Evolutionary conservation across 2,113 vertebrate genomes (phyloP).

Genomic region (Hippocampus comes): DNA sequence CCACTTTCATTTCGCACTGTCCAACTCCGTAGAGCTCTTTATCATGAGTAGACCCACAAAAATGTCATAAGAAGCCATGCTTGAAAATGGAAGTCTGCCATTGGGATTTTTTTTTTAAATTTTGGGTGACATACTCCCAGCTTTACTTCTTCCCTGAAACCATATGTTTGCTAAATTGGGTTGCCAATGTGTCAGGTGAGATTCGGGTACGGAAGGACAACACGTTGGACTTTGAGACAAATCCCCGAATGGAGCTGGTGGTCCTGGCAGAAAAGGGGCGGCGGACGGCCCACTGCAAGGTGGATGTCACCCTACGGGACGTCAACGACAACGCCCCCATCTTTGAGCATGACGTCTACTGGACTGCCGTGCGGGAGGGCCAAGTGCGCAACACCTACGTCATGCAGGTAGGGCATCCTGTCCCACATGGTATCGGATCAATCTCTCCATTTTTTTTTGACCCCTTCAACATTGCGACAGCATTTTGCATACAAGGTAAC

Average conservation of each 20-base stretch:
- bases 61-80: no score
- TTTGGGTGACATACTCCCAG: no score
- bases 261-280: conserved; percentile 76
- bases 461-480: background rate
- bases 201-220: conserved; percentile 79
- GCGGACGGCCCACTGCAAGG: conserved; percentile 72
- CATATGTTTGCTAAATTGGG: background rate
- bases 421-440: background rate
- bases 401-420: conserved; percentile 75
- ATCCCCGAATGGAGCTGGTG: conserved; percentile 70
- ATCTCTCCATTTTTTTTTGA: background rate
- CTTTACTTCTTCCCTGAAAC: background rate
- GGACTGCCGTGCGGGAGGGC: conserved; percentile 80
- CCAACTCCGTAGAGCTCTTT: no score
- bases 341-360: conserved; percentile 79
- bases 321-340: conserved; percentile 82
- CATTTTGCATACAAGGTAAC: background rate
- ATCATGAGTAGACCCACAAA: no score
- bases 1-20: no score
- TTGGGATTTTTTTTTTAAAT: no score
- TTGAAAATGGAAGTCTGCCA: no score
- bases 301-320: conserved; percentile 79
- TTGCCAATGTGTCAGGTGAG: conserved; percentile 65
- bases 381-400: conserved; percentile 73
- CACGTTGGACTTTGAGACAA: conserved; percentile 82